Evolutionary conservation across 2,113 vertebrate genomes (phyloP).

Genomic region (Stictonetta naevosa): DNA sequence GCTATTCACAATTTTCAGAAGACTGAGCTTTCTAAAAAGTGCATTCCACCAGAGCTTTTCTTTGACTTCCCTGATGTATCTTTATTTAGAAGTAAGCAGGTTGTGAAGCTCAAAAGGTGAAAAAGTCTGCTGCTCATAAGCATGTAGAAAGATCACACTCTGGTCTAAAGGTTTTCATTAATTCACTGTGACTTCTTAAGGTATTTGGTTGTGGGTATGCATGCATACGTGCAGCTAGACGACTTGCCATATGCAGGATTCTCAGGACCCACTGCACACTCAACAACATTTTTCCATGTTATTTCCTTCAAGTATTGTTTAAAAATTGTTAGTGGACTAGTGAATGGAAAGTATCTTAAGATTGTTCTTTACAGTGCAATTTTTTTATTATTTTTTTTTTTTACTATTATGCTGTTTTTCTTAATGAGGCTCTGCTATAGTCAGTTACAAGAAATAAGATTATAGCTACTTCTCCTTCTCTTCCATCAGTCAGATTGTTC

Average conservation of each 20-base stretch:
- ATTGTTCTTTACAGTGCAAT: neutral
- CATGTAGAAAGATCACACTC: neutral
- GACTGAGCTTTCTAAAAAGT: neutral
- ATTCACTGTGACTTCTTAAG: neutral
- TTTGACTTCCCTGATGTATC: neutral
- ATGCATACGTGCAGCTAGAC: neutral
- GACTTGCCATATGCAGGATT: neutral
- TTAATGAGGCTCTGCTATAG: neutral
- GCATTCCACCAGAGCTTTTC: neutral
- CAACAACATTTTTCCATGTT: rapidly evolving
- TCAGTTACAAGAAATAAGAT: neutral
- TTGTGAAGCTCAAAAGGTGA: neutral
- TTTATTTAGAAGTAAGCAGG: neutral
- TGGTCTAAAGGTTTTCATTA: neutral
- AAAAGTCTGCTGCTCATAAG: neutral
- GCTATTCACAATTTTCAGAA: neutral
- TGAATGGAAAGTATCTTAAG: neutral
- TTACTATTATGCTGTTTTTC: rapidly evolving
- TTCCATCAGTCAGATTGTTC: neutral
- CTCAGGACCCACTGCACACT: neutral
- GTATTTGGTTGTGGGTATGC: neutral
- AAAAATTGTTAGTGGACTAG: rapidly evolving
- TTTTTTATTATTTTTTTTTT: neutral
- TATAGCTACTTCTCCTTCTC: neutral
- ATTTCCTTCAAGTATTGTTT: neutral